Conservation (phyloP, 35 echinoderm and acorn worm species). For the Patiria miniata region DNA sequence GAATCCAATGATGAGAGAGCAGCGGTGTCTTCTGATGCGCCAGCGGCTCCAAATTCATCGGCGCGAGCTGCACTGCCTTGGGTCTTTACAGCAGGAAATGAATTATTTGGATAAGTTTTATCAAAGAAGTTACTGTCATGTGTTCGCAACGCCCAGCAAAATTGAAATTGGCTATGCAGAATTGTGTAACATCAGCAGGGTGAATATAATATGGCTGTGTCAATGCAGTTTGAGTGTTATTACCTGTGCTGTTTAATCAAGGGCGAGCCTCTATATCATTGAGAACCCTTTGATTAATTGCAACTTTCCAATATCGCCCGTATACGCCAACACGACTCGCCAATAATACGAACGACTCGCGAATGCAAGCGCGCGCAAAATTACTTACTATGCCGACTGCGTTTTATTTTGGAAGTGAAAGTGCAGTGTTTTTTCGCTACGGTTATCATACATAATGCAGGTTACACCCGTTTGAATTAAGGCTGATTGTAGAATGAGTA, state of each 20-base stretch:
- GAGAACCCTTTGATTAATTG: constrained; percentile 21
- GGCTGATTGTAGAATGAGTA: no score
- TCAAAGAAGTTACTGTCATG: constrained; percentile 28
- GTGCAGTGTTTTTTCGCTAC: no score
- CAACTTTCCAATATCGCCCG: constrained; percentile 21
- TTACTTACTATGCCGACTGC: neutral
- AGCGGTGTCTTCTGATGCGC: neutral
- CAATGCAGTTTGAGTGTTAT: neutral
- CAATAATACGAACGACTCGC: neutral
- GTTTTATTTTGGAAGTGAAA: no score
- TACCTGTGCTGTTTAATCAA: constrained; percentile 21
- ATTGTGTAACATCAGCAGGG: neutral
- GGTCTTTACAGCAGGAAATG: constrained; percentile 16
- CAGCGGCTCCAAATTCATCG: constrained; percentile 7
- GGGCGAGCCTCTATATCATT: constrained; percentile 19
- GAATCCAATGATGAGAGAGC: neutral
- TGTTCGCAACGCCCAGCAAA: constrained; percentile 17
- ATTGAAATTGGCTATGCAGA: constrained; percentile 11
- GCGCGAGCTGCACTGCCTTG: neutral
- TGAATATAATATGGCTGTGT: neutral
- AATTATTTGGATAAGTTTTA: constrained; percentile 29
- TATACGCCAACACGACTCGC: neutral
- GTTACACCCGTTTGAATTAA: no score
- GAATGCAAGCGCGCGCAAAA: neutral
- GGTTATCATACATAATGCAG: no score